Evolutionary conservation across 2,797 vertebrate species (phyloP).

Genomic region (Melopsittacus undulatus): DNA sequence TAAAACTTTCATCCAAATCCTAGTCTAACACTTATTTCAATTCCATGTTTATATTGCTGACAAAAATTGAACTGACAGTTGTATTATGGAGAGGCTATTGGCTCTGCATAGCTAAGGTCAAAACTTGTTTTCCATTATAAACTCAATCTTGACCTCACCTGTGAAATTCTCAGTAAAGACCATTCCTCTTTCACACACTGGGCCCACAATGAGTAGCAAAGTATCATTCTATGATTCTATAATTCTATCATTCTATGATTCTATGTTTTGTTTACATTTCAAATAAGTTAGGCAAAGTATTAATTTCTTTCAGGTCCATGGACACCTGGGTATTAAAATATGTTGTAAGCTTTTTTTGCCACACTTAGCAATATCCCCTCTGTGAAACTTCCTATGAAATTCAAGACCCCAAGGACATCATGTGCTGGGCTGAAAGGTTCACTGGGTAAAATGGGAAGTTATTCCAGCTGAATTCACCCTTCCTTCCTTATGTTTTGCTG

Average conservation of each 20-base stretch:
- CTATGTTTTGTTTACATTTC: constrained; percentile 16
- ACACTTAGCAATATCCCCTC: neutral
- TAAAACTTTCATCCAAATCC: constrained; percentile 61
- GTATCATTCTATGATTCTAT: no score
- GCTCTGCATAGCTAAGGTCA: constrained; percentile 48
- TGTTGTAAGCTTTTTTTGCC: neutral
- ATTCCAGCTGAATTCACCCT: neutral
- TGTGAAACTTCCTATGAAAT: neutral
- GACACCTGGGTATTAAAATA: neutral
- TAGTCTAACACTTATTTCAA: constrained; percentile 69
- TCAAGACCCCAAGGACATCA: neutral
- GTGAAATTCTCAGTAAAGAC: constrained; percentile 40
- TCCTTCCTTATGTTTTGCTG: neutral
- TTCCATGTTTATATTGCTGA: constrained; percentile 72
- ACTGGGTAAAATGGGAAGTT: neutral
- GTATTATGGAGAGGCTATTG: constrained; percentile 66
- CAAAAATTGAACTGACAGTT: constrained; percentile 75
- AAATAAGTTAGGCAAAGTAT: neutral
- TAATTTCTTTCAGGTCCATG: neutral
- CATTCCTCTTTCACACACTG: constrained; percentile 16
- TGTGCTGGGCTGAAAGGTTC: neutral
- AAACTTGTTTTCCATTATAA: constrained; percentile 60
- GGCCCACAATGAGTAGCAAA: neutral
- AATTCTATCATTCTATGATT: no score
- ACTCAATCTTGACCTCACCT: constrained; percentile 37